A percentile compares a stretch with the other conserved stretches of the same genome.
Conservation (phyloP, 1,140 invertebrate species). For the Drosophila neocordata region DNA sequence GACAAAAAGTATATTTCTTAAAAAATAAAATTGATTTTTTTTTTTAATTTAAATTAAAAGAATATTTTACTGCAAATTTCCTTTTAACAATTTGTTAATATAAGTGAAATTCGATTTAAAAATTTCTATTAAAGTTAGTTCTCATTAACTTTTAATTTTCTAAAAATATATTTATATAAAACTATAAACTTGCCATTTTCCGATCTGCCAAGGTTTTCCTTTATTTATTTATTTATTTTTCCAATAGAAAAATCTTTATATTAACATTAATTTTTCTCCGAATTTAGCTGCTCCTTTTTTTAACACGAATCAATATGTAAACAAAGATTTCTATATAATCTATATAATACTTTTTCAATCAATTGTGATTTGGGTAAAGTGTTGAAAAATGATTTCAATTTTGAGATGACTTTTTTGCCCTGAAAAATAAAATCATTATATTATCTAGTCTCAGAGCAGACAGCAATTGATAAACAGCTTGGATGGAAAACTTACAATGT, state of each 20-base stretch:
- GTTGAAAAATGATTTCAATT: background rate
- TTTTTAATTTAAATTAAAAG: no score
- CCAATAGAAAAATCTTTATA: background rate
- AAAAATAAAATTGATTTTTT: no score
- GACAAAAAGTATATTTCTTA: no score
- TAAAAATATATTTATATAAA: constrained; percentile 23
- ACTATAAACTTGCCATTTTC: background rate
- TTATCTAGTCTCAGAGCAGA: background rate
- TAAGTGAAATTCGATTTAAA: constrained; percentile 26
- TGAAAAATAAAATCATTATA: background rate
- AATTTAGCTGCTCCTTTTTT: background rate
- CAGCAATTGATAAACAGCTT: constrained; percentile 10
- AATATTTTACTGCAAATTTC: no score
- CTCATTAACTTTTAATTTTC: background rate
- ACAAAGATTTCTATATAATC: background rate
- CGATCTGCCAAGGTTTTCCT: background rate
- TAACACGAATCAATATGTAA: background rate
- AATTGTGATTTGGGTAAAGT: background rate
- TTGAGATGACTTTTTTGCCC: background rate
- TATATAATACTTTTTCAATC: background rate
- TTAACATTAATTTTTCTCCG: background rate
- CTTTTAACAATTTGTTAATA: no score
- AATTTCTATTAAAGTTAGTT: background rate
- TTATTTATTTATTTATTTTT: constrained; percentile 1
- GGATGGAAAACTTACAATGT: constrained; percentile 6